Conservation (phyloP, 2,113 vertebrate species). For the Psilopogon haemacephalus region DNA sequence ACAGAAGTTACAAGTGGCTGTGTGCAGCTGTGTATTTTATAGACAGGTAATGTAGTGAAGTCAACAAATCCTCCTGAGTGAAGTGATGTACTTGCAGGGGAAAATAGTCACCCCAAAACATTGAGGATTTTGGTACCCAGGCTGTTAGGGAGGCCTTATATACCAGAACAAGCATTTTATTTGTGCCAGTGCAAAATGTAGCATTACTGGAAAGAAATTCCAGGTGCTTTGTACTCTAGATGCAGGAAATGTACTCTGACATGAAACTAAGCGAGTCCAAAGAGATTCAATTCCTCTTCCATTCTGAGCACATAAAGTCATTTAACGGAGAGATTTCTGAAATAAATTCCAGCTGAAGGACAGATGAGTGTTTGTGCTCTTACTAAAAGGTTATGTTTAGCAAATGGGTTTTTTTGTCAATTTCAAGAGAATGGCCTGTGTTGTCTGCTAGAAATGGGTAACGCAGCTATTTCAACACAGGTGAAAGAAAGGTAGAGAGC, state of each 20-base stretch:
- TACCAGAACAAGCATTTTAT: background rate
- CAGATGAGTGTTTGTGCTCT: background rate
- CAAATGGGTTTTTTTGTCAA: background rate
- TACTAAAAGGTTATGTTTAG: background rate
- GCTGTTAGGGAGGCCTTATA: background rate
- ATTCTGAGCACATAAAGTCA: background rate
- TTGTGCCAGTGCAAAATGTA: slow-evolving; percentile 9
- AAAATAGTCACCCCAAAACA: background rate
- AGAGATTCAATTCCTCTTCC: background rate
- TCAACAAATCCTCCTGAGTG: background rate
- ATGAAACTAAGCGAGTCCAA: background rate
- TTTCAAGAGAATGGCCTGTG: background rate
- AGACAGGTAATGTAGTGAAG: background rate
- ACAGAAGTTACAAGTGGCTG: background rate
- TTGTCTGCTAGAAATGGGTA: background rate
- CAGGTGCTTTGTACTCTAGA: background rate
- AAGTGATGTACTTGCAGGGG: background rate
- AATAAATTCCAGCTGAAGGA: background rate
- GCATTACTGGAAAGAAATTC: slow-evolving; percentile 13
- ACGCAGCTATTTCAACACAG: background rate
- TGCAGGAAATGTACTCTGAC: background rate
- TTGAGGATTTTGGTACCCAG: background rate
- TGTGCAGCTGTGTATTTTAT: background rate
- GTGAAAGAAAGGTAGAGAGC: background rate
- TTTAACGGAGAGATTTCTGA: background rate